Evolutionary conservation across 2,888 invertebrate genomes (phyloP).

Genomic region (Linnaemya vulpina): DNA sequence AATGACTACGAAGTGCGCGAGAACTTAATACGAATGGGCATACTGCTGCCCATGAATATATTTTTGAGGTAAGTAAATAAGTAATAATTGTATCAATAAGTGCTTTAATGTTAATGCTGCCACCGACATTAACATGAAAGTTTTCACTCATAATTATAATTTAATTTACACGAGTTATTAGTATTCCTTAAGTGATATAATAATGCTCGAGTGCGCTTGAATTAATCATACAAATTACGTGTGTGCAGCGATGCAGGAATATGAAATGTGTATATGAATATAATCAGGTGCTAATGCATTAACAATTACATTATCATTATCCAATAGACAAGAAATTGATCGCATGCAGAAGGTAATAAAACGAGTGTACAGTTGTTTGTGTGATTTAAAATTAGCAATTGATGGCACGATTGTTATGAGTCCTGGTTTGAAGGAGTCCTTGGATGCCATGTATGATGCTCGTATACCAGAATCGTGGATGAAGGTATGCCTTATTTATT

Average conservation of each 20-base stretch:
- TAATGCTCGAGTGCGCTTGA: background rate
- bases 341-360: slow-evolving; percentile 94
- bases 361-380: slow-evolving; percentile 90
- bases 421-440: slow-evolving; percentile 91
- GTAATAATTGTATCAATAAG: slow-evolving; percentile 1
- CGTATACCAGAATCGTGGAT: slow-evolving; percentile 96
- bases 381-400: slow-evolving; percentile 95
- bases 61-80: slow-evolving; percentile 88
- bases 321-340: slow-evolving; percentile 87
- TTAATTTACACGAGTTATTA: slow-evolving; percentile 20
- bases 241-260: slow-evolving; percentile 6
- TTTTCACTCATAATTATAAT: slow-evolving; percentile 13
- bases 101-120: slow-evolving; percentile 79
- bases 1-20: slow-evolving; percentile 95
- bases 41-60: slow-evolving; percentile 97
- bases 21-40: slow-evolving; percentile 94
- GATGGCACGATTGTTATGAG: slow-evolving; percentile 99
- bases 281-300: background rate
- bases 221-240: slow-evolving; percentile 15
- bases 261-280: background rate
- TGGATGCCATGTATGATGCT: slow-evolving; percentile 98
- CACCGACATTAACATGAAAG: background rate
- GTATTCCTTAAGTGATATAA: slow-evolving; percentile 6
- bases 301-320: slow-evolving; percentile 1
- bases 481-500: slow-evolving; percentile 85